Conservation (phyloP, 2,797 vertebrate genomes). For the Cyclura pinguis region DNA sequence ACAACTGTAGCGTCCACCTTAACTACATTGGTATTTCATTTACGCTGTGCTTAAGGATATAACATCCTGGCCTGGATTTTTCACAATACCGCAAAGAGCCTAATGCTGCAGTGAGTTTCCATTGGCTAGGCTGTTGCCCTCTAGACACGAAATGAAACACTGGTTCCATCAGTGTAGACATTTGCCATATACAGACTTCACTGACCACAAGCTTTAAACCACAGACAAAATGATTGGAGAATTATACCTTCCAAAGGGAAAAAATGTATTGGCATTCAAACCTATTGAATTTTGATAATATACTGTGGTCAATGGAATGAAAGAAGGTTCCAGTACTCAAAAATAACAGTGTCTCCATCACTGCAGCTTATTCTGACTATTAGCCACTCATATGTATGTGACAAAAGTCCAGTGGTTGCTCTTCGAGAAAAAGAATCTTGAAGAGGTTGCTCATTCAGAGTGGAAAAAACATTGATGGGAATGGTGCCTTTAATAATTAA, state of each 20-base stretch:
- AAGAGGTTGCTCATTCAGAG: neutral
- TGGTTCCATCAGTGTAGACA: neutral
- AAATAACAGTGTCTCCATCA: neutral
- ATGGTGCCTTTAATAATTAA: too few species aligned
- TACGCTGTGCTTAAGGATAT: too few species aligned
- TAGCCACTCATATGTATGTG: neutral
- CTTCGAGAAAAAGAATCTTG: neutral
- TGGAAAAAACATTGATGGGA: neutral
- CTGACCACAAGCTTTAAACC: neutral
- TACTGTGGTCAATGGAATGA: neutral
- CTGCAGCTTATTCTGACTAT: neutral
- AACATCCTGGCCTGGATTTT: neutral
- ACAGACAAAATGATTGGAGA: neutral
- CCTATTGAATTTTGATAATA: constrained; percentile 11
- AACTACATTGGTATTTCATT: too few species aligned
- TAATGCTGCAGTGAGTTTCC: neutral
- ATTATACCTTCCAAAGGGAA: neutral
- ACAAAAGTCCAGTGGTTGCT: neutral
- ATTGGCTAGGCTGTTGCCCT: neutral
- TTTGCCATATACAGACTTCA: neutral
- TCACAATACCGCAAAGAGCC: neutral
- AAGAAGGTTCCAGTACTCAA: neutral
- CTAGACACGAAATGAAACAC: neutral
- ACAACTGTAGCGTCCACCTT: too few species aligned
- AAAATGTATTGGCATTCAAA: neutral